Evolutionary conservation across 1,140 invertebrate species (phyloP), one percentile per base, ranked within the genome.

Genomic region (Leptoteleia sp.): DNA sequence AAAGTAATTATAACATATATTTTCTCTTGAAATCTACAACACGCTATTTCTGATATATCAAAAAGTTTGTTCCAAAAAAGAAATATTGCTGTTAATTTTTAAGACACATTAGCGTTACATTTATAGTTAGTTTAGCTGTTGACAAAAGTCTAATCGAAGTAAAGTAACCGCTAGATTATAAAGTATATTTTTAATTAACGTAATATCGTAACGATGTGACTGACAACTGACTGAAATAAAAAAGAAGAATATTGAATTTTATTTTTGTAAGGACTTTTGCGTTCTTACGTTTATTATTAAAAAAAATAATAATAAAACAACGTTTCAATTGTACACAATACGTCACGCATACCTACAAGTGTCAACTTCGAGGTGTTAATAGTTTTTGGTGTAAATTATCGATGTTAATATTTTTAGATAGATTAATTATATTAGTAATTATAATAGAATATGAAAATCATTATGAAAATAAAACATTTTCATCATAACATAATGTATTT

Each of bases 391-490:
- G 64, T 81, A 64, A 79, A 68, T 76, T 42, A 73, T 76, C 16
- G 64, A 64, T 48, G 75, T 79, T 72, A 68, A 61, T 22, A 67
- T 76, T 52, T 40, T 42, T 75, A 75, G 71, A 62, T 79, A 71
- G 67, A 79, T 22, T 78, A 72, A 75, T 61, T 31, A 48, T 62
- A 65, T 59, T 71, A 48, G 47, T 38, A 47, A 47, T 72, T 59
- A 65, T 19, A 15, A 75, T 76, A 62, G 55, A 67, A 54, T 67
- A 75, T 31, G 54, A 64, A 73, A 59, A 27, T 75, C 55, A 64
- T 64, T 57, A 64, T 65, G 47, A 64, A 73, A 81, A 76, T 79
- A 80, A 81, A 79, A 77, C 64, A 70, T 59, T 61, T 76, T 76
- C 62, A 76, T 67, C 71, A 75, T 62, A 65, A 35, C n/a, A n/a